These are phyloP conservation scores for Phalera bucephala DNA, from an alignment of 2,888 invertebrate species.

Conservation along the genomic window DNA sequence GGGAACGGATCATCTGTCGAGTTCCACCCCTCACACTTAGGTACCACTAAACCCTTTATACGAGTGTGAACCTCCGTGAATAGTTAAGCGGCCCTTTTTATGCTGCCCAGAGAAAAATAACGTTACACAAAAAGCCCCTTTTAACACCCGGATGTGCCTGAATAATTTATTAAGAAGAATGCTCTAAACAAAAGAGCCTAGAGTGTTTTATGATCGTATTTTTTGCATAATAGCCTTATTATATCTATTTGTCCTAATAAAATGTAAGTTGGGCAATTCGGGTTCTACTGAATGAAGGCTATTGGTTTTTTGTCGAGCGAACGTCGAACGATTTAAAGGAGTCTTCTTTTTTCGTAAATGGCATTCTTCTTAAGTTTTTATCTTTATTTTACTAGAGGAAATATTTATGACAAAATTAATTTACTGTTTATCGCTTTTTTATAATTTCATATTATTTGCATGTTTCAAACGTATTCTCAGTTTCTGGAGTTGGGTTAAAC, in stretches of 20 bases:
- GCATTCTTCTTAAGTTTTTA: no score
- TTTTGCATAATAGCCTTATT: slow-evolving; percentile 32
- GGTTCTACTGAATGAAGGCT: slow-evolving; percentile 6
- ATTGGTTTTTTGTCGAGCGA: slow-evolving; percentile 2
- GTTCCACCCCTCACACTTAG: slow-evolving; percentile 33
- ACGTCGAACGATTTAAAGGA: not conserved
- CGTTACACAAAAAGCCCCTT: slow-evolving; percentile 50
- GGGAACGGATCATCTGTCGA: slow-evolving; percentile 39
- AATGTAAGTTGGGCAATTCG: slow-evolving; percentile 11
- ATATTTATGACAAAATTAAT: no score
- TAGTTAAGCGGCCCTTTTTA: slow-evolving; percentile 45
- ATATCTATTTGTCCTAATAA: slow-evolving; percentile 22
- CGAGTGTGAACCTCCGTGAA: slow-evolving; percentile 29
- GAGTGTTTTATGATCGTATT: slow-evolving; percentile 41
- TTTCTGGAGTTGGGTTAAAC: no score
- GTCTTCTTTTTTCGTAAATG: no score
- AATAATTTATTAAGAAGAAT: slow-evolving; percentile 61
- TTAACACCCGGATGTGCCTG: slow-evolving; percentile 53
- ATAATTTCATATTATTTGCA: no score
- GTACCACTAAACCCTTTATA: slow-evolving; percentile 51
- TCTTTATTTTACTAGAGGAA: no score
- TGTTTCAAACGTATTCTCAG: no score
- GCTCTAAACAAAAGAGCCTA: slow-evolving; percentile 43
- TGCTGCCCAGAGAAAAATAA: slow-evolving; percentile 49
- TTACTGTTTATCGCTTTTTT: no score